Percentiles rank a stretch among this genome's conserved stretches.
Conservation (phyloP, 2,888 invertebrate genomes). For the Sphaerophoria rueppellii region DNA sequence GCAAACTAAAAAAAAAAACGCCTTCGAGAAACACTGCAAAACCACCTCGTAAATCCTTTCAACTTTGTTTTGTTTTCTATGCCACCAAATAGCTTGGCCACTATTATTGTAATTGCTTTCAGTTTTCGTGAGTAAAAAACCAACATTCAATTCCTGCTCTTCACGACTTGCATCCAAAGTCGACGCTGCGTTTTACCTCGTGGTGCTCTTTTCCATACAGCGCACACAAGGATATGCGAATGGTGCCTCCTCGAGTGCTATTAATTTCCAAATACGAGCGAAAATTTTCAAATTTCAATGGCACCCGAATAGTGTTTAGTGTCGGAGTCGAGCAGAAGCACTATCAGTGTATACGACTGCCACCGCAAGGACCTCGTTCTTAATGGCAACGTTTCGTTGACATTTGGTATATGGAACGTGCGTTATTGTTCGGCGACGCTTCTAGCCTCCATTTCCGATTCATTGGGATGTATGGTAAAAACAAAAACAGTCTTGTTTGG, state of each 20-base stretch:
- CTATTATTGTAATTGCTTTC: constrained; percentile 70
- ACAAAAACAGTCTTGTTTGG: constrained; percentile 54
- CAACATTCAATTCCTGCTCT: constrained; percentile 7
- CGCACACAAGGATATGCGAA: background rate
- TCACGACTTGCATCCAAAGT: background rate
- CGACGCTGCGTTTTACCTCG: too few relatives aligned
- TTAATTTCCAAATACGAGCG: constrained; percentile 63
- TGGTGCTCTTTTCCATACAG: too few relatives aligned
- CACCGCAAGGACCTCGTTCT: constrained; percentile 29
- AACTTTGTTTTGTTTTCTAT: constrained; percentile 62
- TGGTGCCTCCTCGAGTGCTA: constrained; percentile 39
- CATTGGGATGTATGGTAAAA: constrained; percentile 2
- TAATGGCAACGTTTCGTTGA: constrained; percentile 36
- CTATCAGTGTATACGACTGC: constrained; percentile 16
- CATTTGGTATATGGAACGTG: constrained; percentile 38
- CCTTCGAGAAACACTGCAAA: constrained; percentile 43
- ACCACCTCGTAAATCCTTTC: constrained; percentile 68
- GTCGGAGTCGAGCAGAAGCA: background rate
- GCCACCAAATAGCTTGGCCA: constrained; percentile 54
- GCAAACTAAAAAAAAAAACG: background rate
- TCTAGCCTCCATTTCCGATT: constrained; percentile 3
- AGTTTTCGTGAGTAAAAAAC: constrained; percentile 56
- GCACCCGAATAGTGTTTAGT: constrained; percentile 41
- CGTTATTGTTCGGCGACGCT: constrained; percentile 15
- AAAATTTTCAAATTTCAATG: constrained; percentile 62